Evolutionary conservation across 1,140 invertebrate species (phyloP).

Genomic region (Coptotermes formosanus): DNA sequence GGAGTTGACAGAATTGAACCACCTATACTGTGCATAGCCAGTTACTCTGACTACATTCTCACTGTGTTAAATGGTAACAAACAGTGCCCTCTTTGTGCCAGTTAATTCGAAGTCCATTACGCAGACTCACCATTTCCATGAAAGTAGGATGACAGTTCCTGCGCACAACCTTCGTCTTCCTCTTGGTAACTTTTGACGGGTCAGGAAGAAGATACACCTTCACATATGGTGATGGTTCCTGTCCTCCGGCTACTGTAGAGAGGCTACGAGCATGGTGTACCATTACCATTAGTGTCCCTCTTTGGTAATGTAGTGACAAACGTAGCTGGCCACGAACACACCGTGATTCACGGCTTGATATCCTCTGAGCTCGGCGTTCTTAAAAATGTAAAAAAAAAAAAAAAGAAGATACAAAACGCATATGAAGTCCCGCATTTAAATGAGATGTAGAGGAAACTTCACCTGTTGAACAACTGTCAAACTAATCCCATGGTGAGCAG

Average conservation of each 20-base stretch:
- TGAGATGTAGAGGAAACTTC: no score
- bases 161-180: conserved; percentile 91
- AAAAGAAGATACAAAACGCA: no score
- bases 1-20: no score
- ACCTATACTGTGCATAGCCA: no score
- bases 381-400: background rate
- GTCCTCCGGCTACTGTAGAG: conserved; percentile 66
- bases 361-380: conserved; percentile 32
- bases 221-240: conserved; percentile 88
- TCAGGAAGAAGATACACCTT: conserved; percentile 91
- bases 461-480: no score
- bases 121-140: conserved; percentile 86
- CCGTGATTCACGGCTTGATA: conserved; percentile 38
- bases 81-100: no score
- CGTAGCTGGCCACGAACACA: conserved; percentile 54
- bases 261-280: conserved; percentile 86
- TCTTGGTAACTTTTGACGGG: conserved; percentile 85
- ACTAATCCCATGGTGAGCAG: no score
- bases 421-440: no score
- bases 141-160: conserved; percentile 93
- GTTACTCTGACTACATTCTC: no score
- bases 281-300: conserved; percentile 78
- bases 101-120: no score
- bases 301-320: conserved; percentile 78
- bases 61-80: no score